Conservation (phyloP, 2,113 vertebrate species). For the Sula dactylatra region DNA sequence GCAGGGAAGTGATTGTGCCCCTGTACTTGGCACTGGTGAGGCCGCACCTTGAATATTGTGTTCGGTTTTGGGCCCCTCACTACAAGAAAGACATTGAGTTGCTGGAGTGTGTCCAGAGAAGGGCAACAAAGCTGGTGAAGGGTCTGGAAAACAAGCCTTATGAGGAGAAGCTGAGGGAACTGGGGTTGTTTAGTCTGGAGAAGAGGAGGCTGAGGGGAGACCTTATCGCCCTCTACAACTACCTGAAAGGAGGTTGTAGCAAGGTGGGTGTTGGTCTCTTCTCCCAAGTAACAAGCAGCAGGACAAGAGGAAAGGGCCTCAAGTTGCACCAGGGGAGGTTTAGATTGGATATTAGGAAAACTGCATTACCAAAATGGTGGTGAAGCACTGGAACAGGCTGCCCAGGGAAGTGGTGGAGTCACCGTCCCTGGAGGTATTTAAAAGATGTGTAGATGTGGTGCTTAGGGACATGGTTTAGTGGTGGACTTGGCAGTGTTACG, state of each 20-base stretch:
- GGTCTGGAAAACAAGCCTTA: not conserved
- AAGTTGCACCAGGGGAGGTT: not conserved
- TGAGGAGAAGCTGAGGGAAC: not conserved
- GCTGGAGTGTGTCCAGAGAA: not conserved
- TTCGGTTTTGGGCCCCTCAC: no score
- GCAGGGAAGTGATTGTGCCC: no score
- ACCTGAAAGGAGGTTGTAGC: no score
- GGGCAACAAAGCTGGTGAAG: not conserved
- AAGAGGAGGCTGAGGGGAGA: not conserved
- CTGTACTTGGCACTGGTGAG: no score
- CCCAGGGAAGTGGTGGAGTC: not conserved
- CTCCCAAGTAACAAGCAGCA: not conserved
- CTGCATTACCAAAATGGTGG: not conserved
- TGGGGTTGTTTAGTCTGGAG: not conserved
- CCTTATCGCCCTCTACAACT: no score
- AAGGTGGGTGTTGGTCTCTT: no score
- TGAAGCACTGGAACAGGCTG: not conserved
- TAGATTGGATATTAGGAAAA: not conserved
- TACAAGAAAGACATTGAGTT: no score
- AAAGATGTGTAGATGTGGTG: not conserved
- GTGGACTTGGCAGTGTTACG: no score
- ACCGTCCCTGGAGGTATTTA: not conserved
- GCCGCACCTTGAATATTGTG: no score
- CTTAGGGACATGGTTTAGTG: not conserved
- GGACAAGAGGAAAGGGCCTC: not conserved